phyloP scores from a whole-genome alignment of 53 echinoderm and acorn worm species.

The Apostichopus leukothele region DNA sequence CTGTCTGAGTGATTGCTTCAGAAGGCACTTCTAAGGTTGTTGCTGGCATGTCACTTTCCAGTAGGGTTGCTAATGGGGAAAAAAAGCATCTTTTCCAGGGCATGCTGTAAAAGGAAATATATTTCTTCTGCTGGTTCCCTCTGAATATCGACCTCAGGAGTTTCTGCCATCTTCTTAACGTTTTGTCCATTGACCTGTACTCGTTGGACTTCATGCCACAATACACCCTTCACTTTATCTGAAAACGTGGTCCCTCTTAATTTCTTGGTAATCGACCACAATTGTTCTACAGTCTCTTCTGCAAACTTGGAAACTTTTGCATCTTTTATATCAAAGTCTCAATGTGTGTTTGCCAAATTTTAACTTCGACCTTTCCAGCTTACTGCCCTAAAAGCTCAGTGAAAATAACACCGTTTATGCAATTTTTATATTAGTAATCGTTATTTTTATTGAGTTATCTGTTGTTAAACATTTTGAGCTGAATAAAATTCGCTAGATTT shows the following conservation, averaged over 20 bases:
- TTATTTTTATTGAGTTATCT: too few relatives aligned
- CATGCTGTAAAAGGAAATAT: not conserved
- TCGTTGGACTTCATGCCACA: not conserved
- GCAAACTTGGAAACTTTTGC: not conserved
- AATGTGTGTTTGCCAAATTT: too few relatives aligned
- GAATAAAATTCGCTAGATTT: too few relatives aligned
- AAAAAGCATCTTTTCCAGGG: not conserved
- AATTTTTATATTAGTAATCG: too few relatives aligned
- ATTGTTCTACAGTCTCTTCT: not conserved
- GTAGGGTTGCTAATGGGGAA: not conserved
- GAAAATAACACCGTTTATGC: too few relatives aligned
- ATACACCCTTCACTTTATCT: not conserved
- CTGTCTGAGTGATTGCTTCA: not conserved
- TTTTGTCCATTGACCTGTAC: not conserved
- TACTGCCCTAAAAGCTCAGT: too few relatives aligned
- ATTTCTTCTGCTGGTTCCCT: too few relatives aligned
- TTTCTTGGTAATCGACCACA: not conserved
- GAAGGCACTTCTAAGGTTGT: not conserved
- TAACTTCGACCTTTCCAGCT: too few relatives aligned
- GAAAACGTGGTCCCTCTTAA: not conserved
- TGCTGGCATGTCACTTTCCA: slow-evolving; percentile 19
- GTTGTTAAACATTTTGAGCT: too few relatives aligned
- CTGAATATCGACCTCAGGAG: not conserved
- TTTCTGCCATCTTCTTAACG: not conserved
- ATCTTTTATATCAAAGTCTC: not conserved